Base-by-base conservation (phyloP, 2,113 vertebrate genomes). In the Cyanoliseus patagonus region DNA sequence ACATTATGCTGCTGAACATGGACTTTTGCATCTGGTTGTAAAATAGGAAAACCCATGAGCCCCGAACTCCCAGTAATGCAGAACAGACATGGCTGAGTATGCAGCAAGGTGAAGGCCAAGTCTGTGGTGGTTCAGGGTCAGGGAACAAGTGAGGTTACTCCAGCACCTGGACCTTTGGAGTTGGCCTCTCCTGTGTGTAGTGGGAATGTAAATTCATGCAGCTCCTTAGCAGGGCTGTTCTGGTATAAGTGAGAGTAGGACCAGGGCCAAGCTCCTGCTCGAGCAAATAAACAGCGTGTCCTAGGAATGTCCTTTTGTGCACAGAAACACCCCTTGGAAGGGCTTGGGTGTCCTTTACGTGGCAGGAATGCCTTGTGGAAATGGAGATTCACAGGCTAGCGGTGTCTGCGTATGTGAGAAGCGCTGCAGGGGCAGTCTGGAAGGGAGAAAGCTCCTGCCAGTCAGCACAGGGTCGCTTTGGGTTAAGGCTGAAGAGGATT, bases 401-500 rank as follows among this genome's bases (percentile, higher is more conserved):
- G 24, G 70, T 17, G 75, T 37, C 52, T 68, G 52, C 16, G 1
- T n/a, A 3, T 19, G 57, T 53, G 73, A 52, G 75, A 42, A 78
- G 61, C 62, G 8, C 83, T 41, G 81, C 86, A 83, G 49, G 44
- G 75, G 23, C 74, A 69, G 49, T 13, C 52, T 31, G 74, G 52
- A 17, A 23, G 51, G 67, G 66, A 3, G 20, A 70, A 41, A 39
- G 78, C 72, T 91, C 46, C 72, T 83, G 88, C 53, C 62, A 49
- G 59, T 20, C 83, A 51, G 86, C 72, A 11, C 76, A 6, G 57
- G 77, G 57, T 64, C 25, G 28, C 66, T 73, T 39, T 47, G 63
- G 69, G 59, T 86, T 62, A 83, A 67, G 79, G 5, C 49, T 51
- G 83, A 28, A 79, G 83, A 77, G 86, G 89, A 70, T 96, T 92